Evolutionary conservation across 1,140 invertebrate genomes (phyloP).

Genomic region (Brachionus plicatilis): DNA sequence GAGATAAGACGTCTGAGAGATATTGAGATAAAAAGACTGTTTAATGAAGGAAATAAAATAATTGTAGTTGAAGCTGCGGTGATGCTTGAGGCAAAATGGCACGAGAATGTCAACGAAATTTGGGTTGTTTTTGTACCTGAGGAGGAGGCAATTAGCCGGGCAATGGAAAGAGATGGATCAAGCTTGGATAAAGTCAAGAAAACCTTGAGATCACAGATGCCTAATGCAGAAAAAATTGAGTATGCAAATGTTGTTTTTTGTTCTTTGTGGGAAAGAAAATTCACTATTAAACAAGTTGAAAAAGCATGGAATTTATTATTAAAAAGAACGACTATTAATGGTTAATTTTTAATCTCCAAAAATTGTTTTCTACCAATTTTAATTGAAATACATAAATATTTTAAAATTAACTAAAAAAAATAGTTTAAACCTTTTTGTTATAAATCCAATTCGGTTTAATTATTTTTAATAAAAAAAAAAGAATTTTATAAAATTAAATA

Average conservation of each 20-base stretch:
- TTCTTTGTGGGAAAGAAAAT: constrained; percentile 8
- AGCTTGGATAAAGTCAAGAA: constrained; percentile 17
- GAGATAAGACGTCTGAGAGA: constrained; percentile 1
- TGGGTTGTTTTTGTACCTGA: constrained; percentile 37
- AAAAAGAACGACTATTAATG: background rate
- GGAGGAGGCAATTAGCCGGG: constrained; percentile 23
- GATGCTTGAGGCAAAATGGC: constrained; percentile 36
- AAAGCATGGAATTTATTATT: constrained; percentile 33
- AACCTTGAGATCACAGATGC: constrained; percentile 9
- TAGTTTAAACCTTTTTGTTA: too few relatives aligned
- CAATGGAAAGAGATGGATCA: constrained; percentile 5
- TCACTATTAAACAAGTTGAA: constrained; percentile 22
- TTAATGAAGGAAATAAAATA: background rate
- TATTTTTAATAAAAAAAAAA: too few relatives aligned
- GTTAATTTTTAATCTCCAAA: background rate
- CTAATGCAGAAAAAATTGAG: background rate
- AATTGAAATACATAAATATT: too few relatives aligned
- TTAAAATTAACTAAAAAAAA: too few relatives aligned
- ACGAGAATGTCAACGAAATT: constrained; percentile 22
- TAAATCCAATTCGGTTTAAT: too few relatives aligned
- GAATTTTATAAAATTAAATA: too few relatives aligned
- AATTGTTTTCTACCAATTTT: too few relatives aligned
- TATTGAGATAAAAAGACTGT: background rate
- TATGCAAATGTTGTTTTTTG: constrained; percentile 39
- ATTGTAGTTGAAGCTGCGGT: constrained; percentile 38